Percentiles rank a stretch among this genome's conserved stretches.
phyloP scores from a whole-genome alignment of 2,797 vertebrate species.

The Potorous gilbertii region DNA sequence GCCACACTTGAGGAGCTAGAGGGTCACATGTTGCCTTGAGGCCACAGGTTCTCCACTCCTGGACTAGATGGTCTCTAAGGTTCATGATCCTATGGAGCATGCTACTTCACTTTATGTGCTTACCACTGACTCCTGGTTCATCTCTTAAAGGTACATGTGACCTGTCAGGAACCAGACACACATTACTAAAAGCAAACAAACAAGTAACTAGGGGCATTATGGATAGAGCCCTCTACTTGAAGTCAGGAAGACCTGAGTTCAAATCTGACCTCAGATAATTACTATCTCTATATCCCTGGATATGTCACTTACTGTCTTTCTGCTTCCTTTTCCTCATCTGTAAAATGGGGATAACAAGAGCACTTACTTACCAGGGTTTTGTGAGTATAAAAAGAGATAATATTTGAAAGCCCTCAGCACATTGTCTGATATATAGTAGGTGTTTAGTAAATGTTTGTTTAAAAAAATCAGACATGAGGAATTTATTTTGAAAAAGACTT shows the following conservation, averaged over 20 bases:
- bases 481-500: conserved; percentile 39
- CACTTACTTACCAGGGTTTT: not conserved
- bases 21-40: too few species aligned
- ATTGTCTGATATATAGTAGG: too few species aligned
- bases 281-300: not conserved
- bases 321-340: not conserved
- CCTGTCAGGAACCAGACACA: not conserved
- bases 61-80: too few species aligned
- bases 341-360: not conserved
- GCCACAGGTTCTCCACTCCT: too few species aligned
- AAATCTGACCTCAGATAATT: not conserved
- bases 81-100: not conserved
- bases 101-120: too few species aligned
- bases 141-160: not conserved
- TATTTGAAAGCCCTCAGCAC: not conserved
- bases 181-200: not conserved
- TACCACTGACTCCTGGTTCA: too few species aligned
- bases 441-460: not conserved
- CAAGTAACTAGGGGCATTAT: too few species aligned
- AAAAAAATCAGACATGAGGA: conserved; percentile 6
- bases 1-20: too few species aligned
- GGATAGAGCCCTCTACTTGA: not conserved
- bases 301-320: not conserved
- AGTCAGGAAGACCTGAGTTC: not conserved
- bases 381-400: not conserved